phyloP scores from a whole-genome alignment of 2,113 vertebrate genomes.

The Montifringilla adamsi region DNA sequence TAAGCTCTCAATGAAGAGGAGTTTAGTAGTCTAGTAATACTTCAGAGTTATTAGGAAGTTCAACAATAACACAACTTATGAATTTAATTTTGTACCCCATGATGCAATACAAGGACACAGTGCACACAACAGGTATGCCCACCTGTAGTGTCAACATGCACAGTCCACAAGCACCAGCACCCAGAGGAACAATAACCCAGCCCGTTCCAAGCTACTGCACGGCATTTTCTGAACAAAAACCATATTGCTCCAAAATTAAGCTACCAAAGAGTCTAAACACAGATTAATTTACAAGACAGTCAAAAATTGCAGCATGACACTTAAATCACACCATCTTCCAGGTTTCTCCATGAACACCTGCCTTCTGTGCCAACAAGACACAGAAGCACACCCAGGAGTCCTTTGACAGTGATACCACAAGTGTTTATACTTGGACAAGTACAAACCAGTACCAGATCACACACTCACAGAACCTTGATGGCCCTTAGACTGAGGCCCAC shows the following conservation, averaged over 20 bases:
- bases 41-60: neutral
- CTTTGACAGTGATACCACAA: rapidly evolving
- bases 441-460: neutral
- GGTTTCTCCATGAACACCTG: neutral
- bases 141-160: rapidly evolving
- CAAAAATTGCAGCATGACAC: neutral
- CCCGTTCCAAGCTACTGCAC: neutral
- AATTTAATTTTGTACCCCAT: neutral
- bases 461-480: neutral
- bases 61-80: neutral
- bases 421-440: too few species aligned
- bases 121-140: neutral
- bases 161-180: neutral
- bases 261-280: neutral
- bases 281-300: neutral
- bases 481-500: neutral
- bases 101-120: neutral
- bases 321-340: neutral
- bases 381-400: neutral
- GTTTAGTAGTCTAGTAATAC: neutral
- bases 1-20: neutral
- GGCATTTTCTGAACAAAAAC: neutral
- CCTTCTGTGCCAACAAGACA: neutral
- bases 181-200: neutral
- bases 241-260: neutral